These are phyloP conservation scores for Callithrix jacchus DNA, from an alignment of 2,113 vertebrate species.

Conservation along the genomic window DNA sequence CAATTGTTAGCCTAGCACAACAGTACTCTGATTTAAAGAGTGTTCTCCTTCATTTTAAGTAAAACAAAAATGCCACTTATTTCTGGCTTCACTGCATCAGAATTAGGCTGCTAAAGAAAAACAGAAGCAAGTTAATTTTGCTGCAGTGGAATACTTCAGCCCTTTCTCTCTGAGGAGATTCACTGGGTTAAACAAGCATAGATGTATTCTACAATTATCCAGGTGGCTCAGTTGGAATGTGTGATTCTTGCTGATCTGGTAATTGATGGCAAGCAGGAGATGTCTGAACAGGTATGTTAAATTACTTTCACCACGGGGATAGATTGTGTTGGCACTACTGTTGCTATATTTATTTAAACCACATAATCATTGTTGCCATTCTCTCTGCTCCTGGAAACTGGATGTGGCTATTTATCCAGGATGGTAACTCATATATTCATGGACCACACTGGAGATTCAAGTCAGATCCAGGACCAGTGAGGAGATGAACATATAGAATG, in stretches of 20 bases:
- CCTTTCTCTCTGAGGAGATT: neutral
- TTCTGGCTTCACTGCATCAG: neutral
- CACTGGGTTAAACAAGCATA: conserved; percentile 37
- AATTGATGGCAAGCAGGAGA: conserved; percentile 76
- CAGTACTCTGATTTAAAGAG: neutral
- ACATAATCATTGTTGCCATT: conserved; percentile 67
- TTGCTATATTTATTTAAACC: conserved; percentile 76
- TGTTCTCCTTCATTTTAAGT: neutral
- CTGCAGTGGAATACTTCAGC: neutral
- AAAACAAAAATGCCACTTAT: neutral
- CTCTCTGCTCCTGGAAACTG: conserved; percentile 58
- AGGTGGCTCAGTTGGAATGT: conserved; percentile 21
- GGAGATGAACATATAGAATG: neutral
- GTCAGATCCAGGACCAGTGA: neutral
- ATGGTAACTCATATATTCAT: neutral
- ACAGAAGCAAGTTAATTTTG: neutral
- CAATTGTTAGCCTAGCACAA: too few relatives aligned
- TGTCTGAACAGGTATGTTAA: conserved; percentile 66
- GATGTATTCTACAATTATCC: conserved; percentile 55
- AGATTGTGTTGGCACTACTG: conserved; percentile 61
- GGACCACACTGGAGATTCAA: neutral
- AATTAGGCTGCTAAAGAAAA: neutral
- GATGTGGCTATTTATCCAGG: conserved; percentile 39
- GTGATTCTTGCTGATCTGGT: conserved; percentile 71
- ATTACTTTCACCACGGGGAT: conserved; percentile 75